Percentiles rank a stretch among this genome's conserved stretches.
These are phyloP conservation scores for Zophobas morio DNA, from an alignment of 1,140 invertebrate species.

Conservation along the genomic window DNA sequence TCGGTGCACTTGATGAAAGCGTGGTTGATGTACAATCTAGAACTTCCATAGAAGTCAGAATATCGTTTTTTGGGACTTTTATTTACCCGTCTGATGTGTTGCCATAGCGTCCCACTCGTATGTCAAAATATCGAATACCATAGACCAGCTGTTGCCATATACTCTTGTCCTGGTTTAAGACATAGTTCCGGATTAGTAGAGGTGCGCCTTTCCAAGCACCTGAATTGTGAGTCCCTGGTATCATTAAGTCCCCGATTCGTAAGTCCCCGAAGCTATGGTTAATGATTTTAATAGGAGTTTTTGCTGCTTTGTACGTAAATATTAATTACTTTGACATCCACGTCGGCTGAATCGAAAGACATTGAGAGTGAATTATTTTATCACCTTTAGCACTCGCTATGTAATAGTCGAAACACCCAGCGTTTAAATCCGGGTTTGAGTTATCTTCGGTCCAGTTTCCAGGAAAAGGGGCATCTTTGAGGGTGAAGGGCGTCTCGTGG, in stretches of 20 bases:
- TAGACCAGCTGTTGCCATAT: constrained; percentile 85
- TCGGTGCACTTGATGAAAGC: constrained; percentile 76
- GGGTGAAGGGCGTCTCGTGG: neutral
- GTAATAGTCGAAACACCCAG: constrained; percentile 70
- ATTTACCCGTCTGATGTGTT: constrained; percentile 57
- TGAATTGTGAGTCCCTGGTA: constrained; percentile 82
- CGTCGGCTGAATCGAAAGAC: constrained; percentile 75
- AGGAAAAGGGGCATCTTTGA: constrained; percentile 50
- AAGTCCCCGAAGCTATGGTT: constrained; percentile 65
- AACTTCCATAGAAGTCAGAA: constrained; percentile 51
- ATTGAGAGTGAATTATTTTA: constrained; percentile 70
- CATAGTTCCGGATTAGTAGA: constrained; percentile 69
- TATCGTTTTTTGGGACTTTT: neutral
- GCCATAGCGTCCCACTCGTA: constrained; percentile 77
- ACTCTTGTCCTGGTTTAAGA: constrained; percentile 80
- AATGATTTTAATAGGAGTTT: too few species aligned
- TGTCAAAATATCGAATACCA: constrained; percentile 86
- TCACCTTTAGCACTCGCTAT: constrained; percentile 72
- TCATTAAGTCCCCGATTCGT: constrained; percentile 73
- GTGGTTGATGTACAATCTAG: constrained; percentile 80
- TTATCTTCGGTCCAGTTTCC: constrained; percentile 63
- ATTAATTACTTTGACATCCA: constrained; percentile 72
- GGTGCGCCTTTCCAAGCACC: constrained; percentile 71
- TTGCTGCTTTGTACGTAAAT: neutral
- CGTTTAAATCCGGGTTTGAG: constrained; percentile 54